Percentiles rank a stretch among this genome's conserved stretches.
Evolutionary conservation across 2,888 invertebrate genomes (phyloP).

Genomic region (Agriotes lineatus): DNA sequence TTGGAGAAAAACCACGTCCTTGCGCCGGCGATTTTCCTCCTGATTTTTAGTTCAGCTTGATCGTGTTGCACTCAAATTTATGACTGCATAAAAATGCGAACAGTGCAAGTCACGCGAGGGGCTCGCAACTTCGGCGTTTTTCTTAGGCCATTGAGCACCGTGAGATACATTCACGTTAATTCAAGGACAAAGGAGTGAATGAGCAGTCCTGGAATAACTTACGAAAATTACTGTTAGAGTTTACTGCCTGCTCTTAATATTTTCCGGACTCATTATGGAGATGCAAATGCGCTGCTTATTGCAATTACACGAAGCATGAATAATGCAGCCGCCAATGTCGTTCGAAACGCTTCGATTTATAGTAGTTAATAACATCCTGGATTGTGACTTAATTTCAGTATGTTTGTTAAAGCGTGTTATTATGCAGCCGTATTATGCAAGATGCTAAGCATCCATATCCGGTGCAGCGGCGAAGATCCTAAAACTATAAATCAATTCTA

Average conservation of each 20-base stretch:
- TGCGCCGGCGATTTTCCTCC: neutral
- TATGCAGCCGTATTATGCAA: neutral
- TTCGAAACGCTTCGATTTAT: slow-evolving; percentile 24
- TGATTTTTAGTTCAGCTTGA: neutral
- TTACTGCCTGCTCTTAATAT: slow-evolving; percentile 18
- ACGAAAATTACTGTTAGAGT: slow-evolving; percentile 21
- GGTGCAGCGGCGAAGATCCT: slow-evolving; percentile 1
- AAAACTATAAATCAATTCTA: too few relatives aligned
- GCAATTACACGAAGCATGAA: slow-evolving; percentile 30
- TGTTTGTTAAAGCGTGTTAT: slow-evolving; percentile 22
- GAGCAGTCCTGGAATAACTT: slow-evolving; percentile 18
- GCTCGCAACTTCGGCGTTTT: slow-evolving; percentile 41
- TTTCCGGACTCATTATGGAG: slow-evolving; percentile 16
- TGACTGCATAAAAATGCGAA: slow-evolving; percentile 37
- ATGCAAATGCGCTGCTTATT: slow-evolving; percentile 23
- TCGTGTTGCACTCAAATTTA: slow-evolving; percentile 27
- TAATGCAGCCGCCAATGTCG: slow-evolving; percentile 19
- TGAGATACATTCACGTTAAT: slow-evolving; percentile 50
- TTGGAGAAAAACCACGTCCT: neutral
- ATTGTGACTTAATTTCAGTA: slow-evolving; percentile 33
- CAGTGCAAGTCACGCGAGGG: slow-evolving; percentile 49
- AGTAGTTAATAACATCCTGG: slow-evolving; percentile 34
- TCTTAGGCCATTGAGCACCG: slow-evolving; percentile 47
- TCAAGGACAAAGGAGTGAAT: slow-evolving; percentile 26
- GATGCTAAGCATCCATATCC: slow-evolving; percentile 8